These are phyloP conservation scores for Novumbra hubbsi DNA, from an alignment of 2,797 vertebrate genomes.

Conservation along the genomic window DNA sequence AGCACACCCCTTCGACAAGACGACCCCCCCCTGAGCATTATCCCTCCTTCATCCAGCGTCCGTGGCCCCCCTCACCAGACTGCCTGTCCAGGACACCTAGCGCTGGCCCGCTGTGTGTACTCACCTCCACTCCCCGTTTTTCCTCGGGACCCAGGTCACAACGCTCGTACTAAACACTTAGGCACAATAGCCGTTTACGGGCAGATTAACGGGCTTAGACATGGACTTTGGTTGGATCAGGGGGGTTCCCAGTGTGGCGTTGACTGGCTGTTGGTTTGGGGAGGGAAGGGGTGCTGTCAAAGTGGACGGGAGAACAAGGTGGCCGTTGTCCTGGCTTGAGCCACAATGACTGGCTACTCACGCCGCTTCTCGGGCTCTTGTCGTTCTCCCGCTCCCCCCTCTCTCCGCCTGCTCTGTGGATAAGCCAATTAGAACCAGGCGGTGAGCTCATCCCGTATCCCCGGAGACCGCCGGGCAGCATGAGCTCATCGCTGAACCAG, in stretches of 20 bases:
- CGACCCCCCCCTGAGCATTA: not conserved
- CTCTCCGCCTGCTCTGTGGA: conserved; percentile 1
- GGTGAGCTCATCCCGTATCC: conserved; percentile 52
- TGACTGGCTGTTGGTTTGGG: conserved; percentile 14
- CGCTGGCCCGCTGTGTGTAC: too few relatives aligned
- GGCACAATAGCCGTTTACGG: conserved; percentile 5
- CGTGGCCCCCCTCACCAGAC: too few relatives aligned
- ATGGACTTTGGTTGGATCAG: conserved; percentile 19
- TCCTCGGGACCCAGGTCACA: not conserved
- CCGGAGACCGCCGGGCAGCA: not conserved
- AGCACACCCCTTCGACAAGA: not conserved
- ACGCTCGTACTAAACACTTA: not conserved
- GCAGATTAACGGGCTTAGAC: conserved; percentile 23
- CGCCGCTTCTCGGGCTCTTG: not conserved
- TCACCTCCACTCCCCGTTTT: not conserved
- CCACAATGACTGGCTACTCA: not conserved
- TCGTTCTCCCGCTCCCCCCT: not conserved
- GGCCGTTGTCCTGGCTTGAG: not conserved
- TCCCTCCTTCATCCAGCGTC: too few relatives aligned
- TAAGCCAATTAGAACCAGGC: conserved; percentile 43
- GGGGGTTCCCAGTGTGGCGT: not conserved
- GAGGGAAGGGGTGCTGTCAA: conserved; percentile 15
- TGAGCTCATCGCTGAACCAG: not conserved
- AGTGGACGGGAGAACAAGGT: conserved; percentile 6
- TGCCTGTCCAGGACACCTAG: not conserved